phyloP scores from a whole-genome alignment of 2,113 vertebrate species.

The Neodontobutis hainanensis region DNA sequence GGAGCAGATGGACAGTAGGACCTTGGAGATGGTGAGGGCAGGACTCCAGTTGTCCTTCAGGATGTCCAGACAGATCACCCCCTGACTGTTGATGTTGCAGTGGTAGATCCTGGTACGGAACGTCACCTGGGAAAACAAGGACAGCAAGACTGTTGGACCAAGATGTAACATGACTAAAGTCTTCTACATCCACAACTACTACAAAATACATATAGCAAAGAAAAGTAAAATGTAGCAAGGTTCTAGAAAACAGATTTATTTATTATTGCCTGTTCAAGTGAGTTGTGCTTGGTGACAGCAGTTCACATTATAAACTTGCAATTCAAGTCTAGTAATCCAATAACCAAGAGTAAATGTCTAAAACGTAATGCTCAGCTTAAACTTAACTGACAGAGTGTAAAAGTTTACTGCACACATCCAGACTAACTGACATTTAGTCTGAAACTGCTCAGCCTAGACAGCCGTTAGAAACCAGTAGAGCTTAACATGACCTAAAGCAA shows the following conservation, averaged over 20 bases:
- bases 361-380: too few relatives aligned
- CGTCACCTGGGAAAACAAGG: constrained; percentile 81
- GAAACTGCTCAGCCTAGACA: background rate
- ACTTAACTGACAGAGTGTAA: background rate
- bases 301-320: too few relatives aligned
- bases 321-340: too few relatives aligned
- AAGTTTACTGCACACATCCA: background rate
- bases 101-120: constrained; percentile 95
- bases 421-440: background rate
- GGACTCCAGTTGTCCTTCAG: constrained; percentile 96
- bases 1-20: constrained; percentile 93
- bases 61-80: constrained; percentile 94
- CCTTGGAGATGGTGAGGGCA: constrained; percentile 92
- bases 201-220: too few relatives aligned
- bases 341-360: too few relatives aligned
- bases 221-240: too few relatives aligned
- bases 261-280: too few relatives aligned
- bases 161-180: too few relatives aligned
- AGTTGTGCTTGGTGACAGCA: too few relatives aligned
- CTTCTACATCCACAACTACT: too few relatives aligned
- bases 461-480: constrained; percentile 9
- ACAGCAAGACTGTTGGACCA: background rate
- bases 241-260: too few relatives aligned
- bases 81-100: constrained; percentile 97
- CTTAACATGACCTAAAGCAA: constrained; percentile 24